These are phyloP conservation scores for Tiliacea aurago DNA, from an alignment of 2,888 invertebrate species.

Conservation along the genomic window DNA sequence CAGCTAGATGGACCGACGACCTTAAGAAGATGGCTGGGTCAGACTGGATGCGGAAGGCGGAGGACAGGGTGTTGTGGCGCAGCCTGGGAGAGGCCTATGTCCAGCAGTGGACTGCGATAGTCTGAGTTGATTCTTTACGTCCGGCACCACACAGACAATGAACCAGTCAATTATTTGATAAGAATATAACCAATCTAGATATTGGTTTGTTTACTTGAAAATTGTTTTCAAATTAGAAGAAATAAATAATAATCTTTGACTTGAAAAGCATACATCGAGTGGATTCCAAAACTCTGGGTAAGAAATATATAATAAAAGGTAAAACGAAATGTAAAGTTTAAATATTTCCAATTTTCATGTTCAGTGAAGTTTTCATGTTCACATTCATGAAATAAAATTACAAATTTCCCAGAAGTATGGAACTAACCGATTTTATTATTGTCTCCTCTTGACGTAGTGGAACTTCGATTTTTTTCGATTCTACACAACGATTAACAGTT, in stretches of 20 bases:
- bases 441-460: not conserved
- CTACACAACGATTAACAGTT: too few species aligned
- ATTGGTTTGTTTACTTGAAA: not conserved
- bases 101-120: too few species aligned
- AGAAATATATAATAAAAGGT: not conserved
- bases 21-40: too few species aligned
- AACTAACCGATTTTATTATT: not conserved
- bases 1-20: too few species aligned
- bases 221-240: not conserved
- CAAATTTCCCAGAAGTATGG: too few species aligned
- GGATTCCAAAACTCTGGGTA: not conserved
- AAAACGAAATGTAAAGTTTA: not conserved
- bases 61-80: too few species aligned
- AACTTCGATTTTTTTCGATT: not conserved
- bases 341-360: not conserved
- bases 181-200: conserved; percentile 11
- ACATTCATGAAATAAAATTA: not conserved
- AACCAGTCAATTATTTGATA: conserved; percentile 29
- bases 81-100: too few species aligned
- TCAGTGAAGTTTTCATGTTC: not conserved
- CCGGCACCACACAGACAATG: too few species aligned
- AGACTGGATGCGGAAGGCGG: too few species aligned
- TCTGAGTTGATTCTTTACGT: too few species aligned
- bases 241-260: too few species aligned
- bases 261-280: not conserved